phyloP scores from a whole-genome alignment of 2,797 vertebrate genomes.

The Pantherophis vulpinus region DNA sequence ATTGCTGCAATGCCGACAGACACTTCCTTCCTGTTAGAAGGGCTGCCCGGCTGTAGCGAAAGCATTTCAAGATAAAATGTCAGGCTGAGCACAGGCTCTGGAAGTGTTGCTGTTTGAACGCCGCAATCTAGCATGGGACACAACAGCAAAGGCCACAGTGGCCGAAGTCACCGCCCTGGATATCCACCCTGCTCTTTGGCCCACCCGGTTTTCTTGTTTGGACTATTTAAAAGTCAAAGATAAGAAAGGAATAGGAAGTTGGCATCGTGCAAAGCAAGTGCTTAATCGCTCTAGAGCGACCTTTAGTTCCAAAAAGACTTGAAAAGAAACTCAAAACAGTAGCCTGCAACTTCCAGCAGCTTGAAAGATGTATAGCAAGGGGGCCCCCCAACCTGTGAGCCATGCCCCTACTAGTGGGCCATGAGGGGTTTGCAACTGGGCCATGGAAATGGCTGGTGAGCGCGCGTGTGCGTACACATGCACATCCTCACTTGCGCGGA shows the following conservation, averaged over 20 bases:
- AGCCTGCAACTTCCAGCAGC: neutral
- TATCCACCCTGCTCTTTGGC: neutral
- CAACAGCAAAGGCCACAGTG: too few species aligned
- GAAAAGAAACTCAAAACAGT: neutral
- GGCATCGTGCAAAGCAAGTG: neutral
- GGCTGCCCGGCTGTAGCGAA: neutral
- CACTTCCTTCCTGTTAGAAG: neutral
- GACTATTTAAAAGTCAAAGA: neutral
- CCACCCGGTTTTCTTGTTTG: neutral
- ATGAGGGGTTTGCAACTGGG: too few species aligned
- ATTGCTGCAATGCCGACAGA: fast-evolving
- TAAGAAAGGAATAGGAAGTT: neutral
- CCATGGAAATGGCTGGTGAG: too few species aligned
- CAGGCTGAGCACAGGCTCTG: neutral
- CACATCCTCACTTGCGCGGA: too few species aligned
- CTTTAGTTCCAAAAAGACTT: neutral
- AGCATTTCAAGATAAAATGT: neutral
- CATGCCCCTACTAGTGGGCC: too few species aligned
- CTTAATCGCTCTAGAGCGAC: neutral
- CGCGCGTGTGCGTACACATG: fast-evolving
- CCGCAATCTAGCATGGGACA: neutral
- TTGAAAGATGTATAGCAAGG: neutral
- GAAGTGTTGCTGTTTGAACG: neutral
- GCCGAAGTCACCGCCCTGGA: neutral
- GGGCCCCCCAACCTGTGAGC: too few species aligned